Evolutionary conservation across 2,113 vertebrate species (phyloP).

Genomic region (Chaenocephalus aceratus): DNA sequence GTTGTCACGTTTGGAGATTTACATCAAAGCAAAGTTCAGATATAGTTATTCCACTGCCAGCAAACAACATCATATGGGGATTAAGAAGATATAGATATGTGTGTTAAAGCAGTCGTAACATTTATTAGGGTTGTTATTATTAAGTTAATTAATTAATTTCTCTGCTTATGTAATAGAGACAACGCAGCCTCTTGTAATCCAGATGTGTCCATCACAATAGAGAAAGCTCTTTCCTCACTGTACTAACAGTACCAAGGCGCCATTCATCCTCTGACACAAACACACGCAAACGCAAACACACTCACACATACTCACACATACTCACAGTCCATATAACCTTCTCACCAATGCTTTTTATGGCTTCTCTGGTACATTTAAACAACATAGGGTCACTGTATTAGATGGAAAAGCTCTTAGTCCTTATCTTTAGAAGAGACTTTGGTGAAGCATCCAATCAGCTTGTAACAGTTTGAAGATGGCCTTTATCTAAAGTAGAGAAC

Average conservation of each 20-base stretch:
- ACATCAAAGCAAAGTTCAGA: constrained; percentile 31
- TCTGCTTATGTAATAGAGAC: constrained; percentile 29
- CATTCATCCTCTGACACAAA: constrained; percentile 45
- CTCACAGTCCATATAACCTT: background rate
- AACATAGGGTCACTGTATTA: constrained; percentile 8
- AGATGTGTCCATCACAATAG: constrained; percentile 67
- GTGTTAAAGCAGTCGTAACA: background rate
- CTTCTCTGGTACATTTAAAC: constrained; percentile 23
- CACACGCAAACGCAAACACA: constrained; percentile 6
- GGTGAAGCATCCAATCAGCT: background rate
- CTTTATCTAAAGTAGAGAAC: constrained; percentile 24
- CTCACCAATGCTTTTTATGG: constrained; percentile 35
- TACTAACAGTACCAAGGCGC: constrained; percentile 74
- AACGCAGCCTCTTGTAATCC: constrained; percentile 67
- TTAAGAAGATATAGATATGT: background rate
- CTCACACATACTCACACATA: background rate
- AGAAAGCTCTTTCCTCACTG: constrained; percentile 47
- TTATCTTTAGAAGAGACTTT: constrained; percentile 25
- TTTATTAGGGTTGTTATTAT: background rate
- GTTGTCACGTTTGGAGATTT: background rate
- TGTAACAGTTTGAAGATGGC: constrained; percentile 14
- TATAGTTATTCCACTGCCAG: constrained; percentile 13
- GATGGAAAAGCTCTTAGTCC: background rate
- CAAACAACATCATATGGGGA: background rate
- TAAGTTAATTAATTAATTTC: constrained; percentile 22